Base-by-base conservation (phyloP, 2,797 vertebrate genomes). In the Rhinichthys osculus region DNA sequence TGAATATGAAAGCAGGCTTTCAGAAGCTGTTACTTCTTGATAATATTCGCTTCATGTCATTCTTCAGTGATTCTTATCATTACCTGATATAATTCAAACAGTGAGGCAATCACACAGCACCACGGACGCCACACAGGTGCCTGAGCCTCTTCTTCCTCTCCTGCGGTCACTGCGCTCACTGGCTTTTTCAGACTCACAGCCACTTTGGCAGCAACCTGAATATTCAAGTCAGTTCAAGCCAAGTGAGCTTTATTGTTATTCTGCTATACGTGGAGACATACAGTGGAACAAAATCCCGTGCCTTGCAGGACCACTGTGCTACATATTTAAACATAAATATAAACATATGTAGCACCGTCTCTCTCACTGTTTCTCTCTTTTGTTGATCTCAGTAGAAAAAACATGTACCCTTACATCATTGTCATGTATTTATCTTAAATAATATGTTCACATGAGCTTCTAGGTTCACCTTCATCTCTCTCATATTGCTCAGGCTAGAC, bases 151-250 rank as follows among this genome's bases (percentile, higher is more conserved):
- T 47, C 78, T 69, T 27, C 9, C 38, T 88, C 74, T 89, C 78
- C 73, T 87, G 79, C 73, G 59, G 69, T 81, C 85, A 76, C 70
- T 64, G 27, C 13, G 9, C 47, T 69, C 38, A 84, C 87, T 87
- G 84, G 87, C 81, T 84, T 71, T 81, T 67, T 57, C 47, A 27
- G 69, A 70, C 70, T 87, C 80, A 67, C 88, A 70, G 82, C 50
- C 27, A 78, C 82, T 54, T 62, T 64, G 44, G 64, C 64, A 85
- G 71, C 76, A 50, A 71, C 67, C 62, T 76, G 79, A 17, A 80
- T 47, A 23, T 54, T n/a, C 78, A 17, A 17, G 64, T 30, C 62
- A 64, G 30, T 6, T 66, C 62, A 66, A 64, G 27, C 27, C 27
- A 64, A 64, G 27, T 66, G 27, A 66, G 62, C 62, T 66, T 66